Base-by-base conservation (phyloP, 92 coral and sea anemone genomes). In the Zoanthus solanderi region DNA sequence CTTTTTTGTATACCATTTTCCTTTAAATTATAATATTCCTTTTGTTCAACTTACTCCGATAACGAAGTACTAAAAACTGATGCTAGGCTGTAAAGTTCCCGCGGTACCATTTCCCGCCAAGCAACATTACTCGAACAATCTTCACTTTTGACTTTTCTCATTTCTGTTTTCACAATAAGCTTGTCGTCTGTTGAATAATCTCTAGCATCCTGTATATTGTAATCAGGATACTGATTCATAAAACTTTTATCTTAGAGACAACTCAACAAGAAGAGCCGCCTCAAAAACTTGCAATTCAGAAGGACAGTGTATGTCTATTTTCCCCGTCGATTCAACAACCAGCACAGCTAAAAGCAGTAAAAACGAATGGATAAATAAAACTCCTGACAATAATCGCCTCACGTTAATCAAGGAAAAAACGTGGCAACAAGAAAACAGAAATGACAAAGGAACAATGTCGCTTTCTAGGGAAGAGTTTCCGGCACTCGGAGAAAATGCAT, bases 381-480 rank as follows among this genome's bases (percentile, higher is more conserved):
- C 92, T n/a, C 83, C 92, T 9, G 79, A 85, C 57, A 56, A n/a
- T 30, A 56, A 46, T 56, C 76, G 79, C 17, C 67, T 85, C 18
- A 93, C 84, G 30, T 88, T 91, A 88, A 42, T 75, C n/a, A 65
- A 83, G 60, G 46, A 84, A 46, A 66, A 50, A 80, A 72, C 48
- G 67, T 71, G 86, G 53, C 34, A 63, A 0, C 73, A 47, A 65
- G 34, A 50, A 46, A 67, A 68, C 17, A 72, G 75, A 47, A 76
- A 78, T 75, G 87, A 72, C 14, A 73, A 88, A 52, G 87, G 85
- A 18, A 56, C 34, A 29, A 31, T 9, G 56, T 67, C 23, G 37
- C 53, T 89, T 8, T 71, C 58, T 3, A 78, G 37, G 50, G 83
- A 80, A 6, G 98, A 96, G 28, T 96, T 95, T 46, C 99, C 99